Base-by-base conservation (phyloP, 2,113 vertebrate genomes). In the Charadrius vociferus region DNA sequence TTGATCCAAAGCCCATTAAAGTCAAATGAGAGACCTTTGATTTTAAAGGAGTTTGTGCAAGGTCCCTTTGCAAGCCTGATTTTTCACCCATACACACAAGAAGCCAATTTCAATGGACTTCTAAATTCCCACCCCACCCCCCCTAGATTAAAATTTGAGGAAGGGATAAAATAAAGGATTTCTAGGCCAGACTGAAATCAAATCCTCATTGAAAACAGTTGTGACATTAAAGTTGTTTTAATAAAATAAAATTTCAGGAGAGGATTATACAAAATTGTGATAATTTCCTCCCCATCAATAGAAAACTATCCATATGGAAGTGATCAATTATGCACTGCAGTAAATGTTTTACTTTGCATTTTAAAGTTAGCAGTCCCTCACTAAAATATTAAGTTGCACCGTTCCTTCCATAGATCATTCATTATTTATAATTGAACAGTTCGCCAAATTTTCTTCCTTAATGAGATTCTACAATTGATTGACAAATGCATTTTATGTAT, bases 271-370 rank as follows among this genome's bases (percentile, higher is more conserved):
- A 53, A 86, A 95, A 96, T n/a, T 95, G 73, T 11, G 36, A 88
- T 94, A 8, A 88, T 95, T 96, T 93, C n/a, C 94, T 97, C 96
- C 96, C 97, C 96, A 97, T 73, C 10, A 20, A 75, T 86, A 95
- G 93, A 95, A 83, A 96, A 85, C 81, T 94, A 98, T 95, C 90
- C 93, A 81, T 92, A 74, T 61, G 84, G 92, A 94, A 89, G 68
- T 93, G 71, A 90, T 73, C 61, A 96, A 91, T 93, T 97, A 97
- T 85, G 43, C 56, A 96, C 90, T 58, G 13, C 70, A 93, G 55
- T 71, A 93, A 24, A 62, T 77, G 92, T 80, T 71, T 85, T 70
- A 79, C 71, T 90, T 86, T 58, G 62, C 77, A 94, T 92, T 95
- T 91, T 95, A 62, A 97, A 92, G 26, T 86, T 88, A 82, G 16